A percentile compares a stretch with the other conserved stretches of the same genome.
Evolutionary conservation across 2,888 invertebrate species (phyloP).

Genomic region (Cephus runcator): DNA sequence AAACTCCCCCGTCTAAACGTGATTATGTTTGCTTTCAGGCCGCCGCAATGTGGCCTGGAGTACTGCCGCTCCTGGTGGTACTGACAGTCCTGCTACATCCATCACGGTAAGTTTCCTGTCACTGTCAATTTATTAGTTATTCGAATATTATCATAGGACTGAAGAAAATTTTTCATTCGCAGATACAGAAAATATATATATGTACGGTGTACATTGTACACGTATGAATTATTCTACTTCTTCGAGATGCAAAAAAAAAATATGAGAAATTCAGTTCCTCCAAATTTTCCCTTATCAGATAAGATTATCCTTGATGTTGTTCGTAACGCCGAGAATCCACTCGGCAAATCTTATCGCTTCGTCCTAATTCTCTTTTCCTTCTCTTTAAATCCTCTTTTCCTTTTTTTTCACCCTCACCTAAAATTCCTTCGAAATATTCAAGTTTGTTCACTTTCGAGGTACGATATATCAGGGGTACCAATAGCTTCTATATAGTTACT

Average conservation of each 20-base stretch:
- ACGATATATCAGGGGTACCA: neutral
- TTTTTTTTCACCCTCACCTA: neutral
- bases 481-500: neutral
- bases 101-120: neutral
- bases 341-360: neutral
- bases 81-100: constrained; percentile 57
- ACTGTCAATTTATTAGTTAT: neutral
- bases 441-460: neutral
- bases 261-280: neutral
- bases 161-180: neutral
- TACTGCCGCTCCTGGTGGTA: constrained; percentile 61
- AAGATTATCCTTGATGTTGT: neutral
- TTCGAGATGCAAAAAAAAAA: neutral
- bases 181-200: no score
- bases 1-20: constrained; percentile 1
- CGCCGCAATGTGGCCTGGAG: constrained; percentile 65
- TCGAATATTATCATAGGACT: neutral
- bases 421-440: neutral
- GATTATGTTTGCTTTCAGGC: constrained; percentile 56
- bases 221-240: neutral
- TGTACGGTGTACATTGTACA: no score
- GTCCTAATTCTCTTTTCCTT: neutral
- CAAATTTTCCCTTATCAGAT: neutral
- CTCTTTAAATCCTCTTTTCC: no score
- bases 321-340: neutral